phyloP scores from a whole-genome alignment of 2,797 vertebrate genomes.

The Clarias fuscus region DNA sequence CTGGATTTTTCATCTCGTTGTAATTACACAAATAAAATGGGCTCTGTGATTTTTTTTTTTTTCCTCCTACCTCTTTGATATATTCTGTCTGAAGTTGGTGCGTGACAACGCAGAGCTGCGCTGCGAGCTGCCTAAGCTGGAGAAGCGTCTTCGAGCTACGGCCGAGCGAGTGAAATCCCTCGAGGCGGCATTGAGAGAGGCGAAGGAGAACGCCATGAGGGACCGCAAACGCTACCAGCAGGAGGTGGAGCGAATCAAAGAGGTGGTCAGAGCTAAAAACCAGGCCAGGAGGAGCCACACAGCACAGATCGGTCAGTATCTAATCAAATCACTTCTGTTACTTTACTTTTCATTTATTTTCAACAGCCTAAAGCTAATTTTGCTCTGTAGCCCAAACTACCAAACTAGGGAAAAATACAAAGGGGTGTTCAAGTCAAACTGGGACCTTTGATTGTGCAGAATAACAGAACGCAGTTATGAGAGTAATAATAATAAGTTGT shows the following conservation, averaged over 20 bases:
- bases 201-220: slow-evolving; percentile 86
- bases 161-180: slow-evolving; percentile 91
- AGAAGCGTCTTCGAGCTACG: slow-evolving; percentile 91
- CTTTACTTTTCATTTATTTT: neutral
- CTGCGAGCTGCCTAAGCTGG: slow-evolving; percentile 95
- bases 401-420: no score
- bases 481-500: no score
- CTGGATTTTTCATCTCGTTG: neutral
- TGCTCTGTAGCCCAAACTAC: neutral
- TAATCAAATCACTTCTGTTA: neutral
- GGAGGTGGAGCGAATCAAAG: slow-evolving; percentile 96
- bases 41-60: no score
- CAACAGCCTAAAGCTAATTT: neutral
- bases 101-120: slow-evolving; percentile 96
- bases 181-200: slow-evolving; percentile 86
- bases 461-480: no score
- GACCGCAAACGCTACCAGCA: slow-evolving; percentile 95
- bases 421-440: no score
- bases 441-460: no score
- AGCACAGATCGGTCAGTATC: slow-evolving; percentile 86
- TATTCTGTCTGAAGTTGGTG: slow-evolving; percentile 77
- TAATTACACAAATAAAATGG: neutral
- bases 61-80: neutral
- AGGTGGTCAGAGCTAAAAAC: slow-evolving; percentile 87
- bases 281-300: slow-evolving; percentile 84